A percentile compares a stretch with the other conserved stretches of the same genome.
These are phyloP conservation scores for Centropus unirufus DNA, from an alignment of 2,113 vertebrate genomes.

Conservation along the genomic window DNA sequence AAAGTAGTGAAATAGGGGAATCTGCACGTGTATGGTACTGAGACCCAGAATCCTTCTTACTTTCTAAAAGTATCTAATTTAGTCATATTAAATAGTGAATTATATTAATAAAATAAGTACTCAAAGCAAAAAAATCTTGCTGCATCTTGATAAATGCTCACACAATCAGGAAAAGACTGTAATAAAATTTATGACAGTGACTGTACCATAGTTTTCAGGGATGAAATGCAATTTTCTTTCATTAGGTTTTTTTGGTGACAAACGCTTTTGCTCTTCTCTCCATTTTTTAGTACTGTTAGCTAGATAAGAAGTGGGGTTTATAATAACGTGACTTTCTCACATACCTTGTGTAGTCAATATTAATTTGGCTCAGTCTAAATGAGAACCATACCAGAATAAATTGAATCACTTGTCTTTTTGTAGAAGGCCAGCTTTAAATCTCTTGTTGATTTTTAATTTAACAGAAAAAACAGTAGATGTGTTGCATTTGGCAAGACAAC, in stretches of 20 bases:
- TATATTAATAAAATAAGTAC: neutral
- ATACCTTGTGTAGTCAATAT: neutral
- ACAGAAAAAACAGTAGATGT: constrained; percentile 46
- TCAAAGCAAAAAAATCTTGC: neutral
- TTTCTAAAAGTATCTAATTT: neutral
- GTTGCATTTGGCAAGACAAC: constrained; percentile 57
- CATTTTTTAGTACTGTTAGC: neutral
- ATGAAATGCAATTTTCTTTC: neutral
- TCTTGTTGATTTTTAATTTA: constrained; percentile 67
- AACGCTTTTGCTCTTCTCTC: neutral
- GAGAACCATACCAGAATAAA: constrained; percentile 7
- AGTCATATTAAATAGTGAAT: neutral
- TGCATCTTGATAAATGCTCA: neutral
- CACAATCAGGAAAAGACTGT: neutral
- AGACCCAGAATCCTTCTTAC: neutral
- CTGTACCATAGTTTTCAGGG: neutral
- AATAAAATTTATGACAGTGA: neutral
- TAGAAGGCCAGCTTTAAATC: constrained; percentile 48
- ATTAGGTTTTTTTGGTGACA: neutral
- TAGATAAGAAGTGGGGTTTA: neutral
- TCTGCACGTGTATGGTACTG: neutral
- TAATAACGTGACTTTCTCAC: neutral
- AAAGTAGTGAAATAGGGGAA: neutral
- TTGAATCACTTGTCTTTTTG: constrained; percentile 38
- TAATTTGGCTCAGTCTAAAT: constrained; percentile 16